phyloP scores from a whole-genome alignment of 2,888 invertebrate genomes.

The Neoitamus cyanurus region DNA sequence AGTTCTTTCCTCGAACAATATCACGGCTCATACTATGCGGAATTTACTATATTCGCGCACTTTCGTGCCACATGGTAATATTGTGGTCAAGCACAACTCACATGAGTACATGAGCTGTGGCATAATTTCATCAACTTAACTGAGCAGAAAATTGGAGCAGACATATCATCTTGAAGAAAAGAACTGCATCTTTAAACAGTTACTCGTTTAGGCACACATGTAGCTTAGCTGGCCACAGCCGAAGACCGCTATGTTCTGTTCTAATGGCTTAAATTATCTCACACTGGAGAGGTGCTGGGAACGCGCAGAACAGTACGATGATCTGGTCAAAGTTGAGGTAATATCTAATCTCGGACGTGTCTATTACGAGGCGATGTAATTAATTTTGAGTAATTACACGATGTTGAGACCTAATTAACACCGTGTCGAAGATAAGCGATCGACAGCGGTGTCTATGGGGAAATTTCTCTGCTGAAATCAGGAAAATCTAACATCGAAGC shows the following conservation, averaged over 20 bases:
- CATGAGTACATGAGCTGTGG: background rate
- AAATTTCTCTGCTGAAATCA: background rate
- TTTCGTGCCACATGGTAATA: background rate
- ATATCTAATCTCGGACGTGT: background rate
- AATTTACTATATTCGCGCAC: background rate
- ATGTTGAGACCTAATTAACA: background rate
- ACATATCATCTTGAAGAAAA: background rate
- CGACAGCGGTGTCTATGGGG: background rate
- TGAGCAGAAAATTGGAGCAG: conserved; percentile 25
- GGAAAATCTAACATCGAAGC: background rate
- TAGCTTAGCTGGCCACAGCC: background rate
- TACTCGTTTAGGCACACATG: background rate
- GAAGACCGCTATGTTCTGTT: conserved; percentile 15
- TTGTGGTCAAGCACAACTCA: background rate
- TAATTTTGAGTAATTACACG: background rate
- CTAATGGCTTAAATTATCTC: background rate
- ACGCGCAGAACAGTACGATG: background rate
- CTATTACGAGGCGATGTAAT: background rate
- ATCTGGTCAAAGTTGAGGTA: conserved; percentile 12
- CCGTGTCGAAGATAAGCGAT: background rate
- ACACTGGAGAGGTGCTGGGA: background rate
- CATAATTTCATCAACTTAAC: conserved; percentile 14
- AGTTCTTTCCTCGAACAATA: background rate
- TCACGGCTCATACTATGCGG: background rate
- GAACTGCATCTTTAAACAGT: background rate